Base-by-base conservation (phyloP, 2,888 invertebrate genomes). In the Eulithis prunata region DNA sequence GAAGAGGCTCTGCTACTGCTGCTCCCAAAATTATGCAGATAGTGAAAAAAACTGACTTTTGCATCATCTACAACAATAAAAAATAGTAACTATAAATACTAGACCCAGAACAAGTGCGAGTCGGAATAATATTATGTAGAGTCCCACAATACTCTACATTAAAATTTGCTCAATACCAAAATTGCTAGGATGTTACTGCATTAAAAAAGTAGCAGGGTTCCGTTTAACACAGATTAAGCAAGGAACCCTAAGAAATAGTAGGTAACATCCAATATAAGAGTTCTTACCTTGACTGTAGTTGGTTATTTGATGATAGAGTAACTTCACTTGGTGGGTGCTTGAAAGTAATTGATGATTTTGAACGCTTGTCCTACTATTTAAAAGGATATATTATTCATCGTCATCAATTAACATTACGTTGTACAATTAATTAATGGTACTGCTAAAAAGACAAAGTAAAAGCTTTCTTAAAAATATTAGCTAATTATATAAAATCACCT, bases 1-100 rank as follows among this genome's bases (percentile, higher is more conserved):
- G 59, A 45, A 65, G 59, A 54, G 68, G 68, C 1, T 68, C 68
- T 10, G 64, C 68, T 12, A 62, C 12, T 14, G 32, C 57, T 14
- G 57, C 59, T 49, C 62, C 62, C 62, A 69, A 53, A 57, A 65
- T 49, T 2, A 65, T 6, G 61, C 21, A 59, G 14, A 63, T 6
- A 6, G 54, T 57, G 38, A 57, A 57, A 57, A 69, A n/a, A 13
- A 21, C 47, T 32, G 55, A 38, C 38, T 51, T 62, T 5, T 21
- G 43, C 62, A 62, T 62, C 54, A 62, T 65, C 65, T 63, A 53
- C 2, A 66, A 62, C 14, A 47, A 10, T 53, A 58, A 0, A 32
- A 43, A 58, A 14, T 32, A n/a, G 7, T 55, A n/a, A n/a, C n/a
- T 21, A 21, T 21, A 21, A 21, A 21, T 21, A 21, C 2, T 21